These are phyloP conservation scores for Cydia strobilella DNA, from an alignment of 1,140 invertebrate genomes.

Conservation along the genomic window DNA sequence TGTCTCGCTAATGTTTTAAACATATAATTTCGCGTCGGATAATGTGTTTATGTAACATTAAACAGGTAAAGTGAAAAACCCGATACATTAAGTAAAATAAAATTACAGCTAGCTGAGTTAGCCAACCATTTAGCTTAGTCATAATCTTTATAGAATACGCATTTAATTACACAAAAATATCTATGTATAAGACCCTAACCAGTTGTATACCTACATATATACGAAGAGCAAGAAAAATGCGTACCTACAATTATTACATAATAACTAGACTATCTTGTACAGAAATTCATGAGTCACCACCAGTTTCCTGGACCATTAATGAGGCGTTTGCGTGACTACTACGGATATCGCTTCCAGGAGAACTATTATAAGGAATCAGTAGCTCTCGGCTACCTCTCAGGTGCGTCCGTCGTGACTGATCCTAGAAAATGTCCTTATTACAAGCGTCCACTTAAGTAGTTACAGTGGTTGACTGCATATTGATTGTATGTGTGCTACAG, in stretches of 20 bases:
- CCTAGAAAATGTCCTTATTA: neutral
- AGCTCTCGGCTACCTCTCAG: neutral
- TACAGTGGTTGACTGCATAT: neutral
- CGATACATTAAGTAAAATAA: too few species aligned
- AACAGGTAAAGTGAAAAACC: too few species aligned
- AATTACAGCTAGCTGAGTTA: too few species aligned
- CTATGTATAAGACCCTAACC: too few species aligned
- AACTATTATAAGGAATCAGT: neutral
- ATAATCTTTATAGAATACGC: neutral
- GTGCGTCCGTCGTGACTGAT: neutral
- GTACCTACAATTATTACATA: neutral
- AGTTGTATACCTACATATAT: too few species aligned
- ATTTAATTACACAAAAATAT: too few species aligned
- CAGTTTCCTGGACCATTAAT: neutral
- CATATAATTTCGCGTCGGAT: too few species aligned
- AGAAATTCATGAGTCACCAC: constrained; percentile 6
- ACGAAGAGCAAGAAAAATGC: too few species aligned
- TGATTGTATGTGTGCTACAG: neutral
- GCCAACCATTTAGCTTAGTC: too few species aligned
- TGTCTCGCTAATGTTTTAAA: too few species aligned
- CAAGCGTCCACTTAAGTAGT: neutral
- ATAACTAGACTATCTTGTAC: neutral
- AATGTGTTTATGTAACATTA: too few species aligned
- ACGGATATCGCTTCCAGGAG: neutral
- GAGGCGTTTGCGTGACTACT: constrained; percentile 9